Evolutionary conservation across 2,797 vertebrate species (phyloP).

Genomic region (Lagorchestes hirsutus): DNA sequence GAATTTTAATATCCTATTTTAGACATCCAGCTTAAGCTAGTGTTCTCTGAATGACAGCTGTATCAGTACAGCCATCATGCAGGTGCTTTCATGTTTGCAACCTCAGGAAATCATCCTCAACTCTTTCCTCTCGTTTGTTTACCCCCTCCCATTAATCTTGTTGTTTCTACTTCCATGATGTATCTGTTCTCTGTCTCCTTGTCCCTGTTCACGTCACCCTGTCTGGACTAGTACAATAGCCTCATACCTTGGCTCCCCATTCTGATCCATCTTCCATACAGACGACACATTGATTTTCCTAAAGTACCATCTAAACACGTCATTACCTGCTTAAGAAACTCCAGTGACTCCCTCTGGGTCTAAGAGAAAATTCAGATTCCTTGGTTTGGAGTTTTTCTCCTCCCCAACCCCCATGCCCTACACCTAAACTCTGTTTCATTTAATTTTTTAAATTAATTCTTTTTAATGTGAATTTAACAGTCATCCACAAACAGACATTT

Average conservation of each 20-base stretch:
- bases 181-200: not conserved
- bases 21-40: not conserved
- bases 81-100: not conserved
- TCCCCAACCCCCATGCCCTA: no score
- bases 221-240: not conserved
- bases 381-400: not conserved
- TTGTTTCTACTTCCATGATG: not conserved
- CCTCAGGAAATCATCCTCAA: not conserved
- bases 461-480: not conserved
- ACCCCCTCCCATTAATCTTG: not conserved
- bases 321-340: not conserved
- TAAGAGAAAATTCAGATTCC: not conserved
- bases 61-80: not conserved
- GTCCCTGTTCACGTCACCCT: not conserved
- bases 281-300: not conserved
- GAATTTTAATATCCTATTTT: not conserved
- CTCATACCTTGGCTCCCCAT: not conserved
- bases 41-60: not conserved
- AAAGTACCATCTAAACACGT: not conserved
- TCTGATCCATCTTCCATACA: not conserved
- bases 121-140: not conserved
- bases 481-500: not conserved
- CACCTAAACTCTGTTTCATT: not conserved
- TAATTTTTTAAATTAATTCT: not conserved
- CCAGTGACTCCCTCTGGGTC: not conserved